Base-by-base conservation (phyloP, 2,888 invertebrate genomes). In the Chymomyza fuscimana region DNA sequence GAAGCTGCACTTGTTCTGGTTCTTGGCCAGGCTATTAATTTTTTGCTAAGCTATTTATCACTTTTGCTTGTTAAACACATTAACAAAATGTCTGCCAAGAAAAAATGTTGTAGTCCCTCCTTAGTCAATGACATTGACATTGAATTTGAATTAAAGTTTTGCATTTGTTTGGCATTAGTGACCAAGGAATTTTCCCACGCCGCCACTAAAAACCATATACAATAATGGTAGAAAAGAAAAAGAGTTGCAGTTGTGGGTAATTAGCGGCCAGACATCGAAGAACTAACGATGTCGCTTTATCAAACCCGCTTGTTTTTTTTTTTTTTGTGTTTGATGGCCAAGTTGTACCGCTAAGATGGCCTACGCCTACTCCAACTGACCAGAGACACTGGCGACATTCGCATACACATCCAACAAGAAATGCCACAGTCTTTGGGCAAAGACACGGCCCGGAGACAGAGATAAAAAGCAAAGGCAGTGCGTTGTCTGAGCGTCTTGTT, bases 261-360 rank as follows among this genome's bases (percentile, higher is more conserved):
- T 88, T 88, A 84, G 84, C 82, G 78, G 82, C 74, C 81, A 86
- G 88, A 84, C 88, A 83, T 88, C 87, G 87, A 87, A 81, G 82
- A 77, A 77, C 88, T 87, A 88, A 85, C 87, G 87, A 88, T 88
- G 84, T 85, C 88, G 80, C 88, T 88, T 88, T 87, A 88, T 88
- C 86, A 87, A 83, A 32, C 85, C 72, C 63, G 51, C 63, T 46
- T 63, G 46, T 63, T 67, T 22, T 63, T n/a, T 46, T 63, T 67
- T 36, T 25, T 62, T 66, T 56, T 62, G 32, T 19, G 32, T 19
- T 59, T 22, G 73, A 72, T 77, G 78, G 75, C 72, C 90, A 89
- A 88, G 89, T 89, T 90, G 91, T 90, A 90, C 91, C 91, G 89
- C 91, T 91, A 91, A 91, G 90, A 90, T 89, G 88, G 88, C 86